Conservation (phyloP, 2,113 vertebrate species). For the Plecturocebus donacophilus region DNA sequence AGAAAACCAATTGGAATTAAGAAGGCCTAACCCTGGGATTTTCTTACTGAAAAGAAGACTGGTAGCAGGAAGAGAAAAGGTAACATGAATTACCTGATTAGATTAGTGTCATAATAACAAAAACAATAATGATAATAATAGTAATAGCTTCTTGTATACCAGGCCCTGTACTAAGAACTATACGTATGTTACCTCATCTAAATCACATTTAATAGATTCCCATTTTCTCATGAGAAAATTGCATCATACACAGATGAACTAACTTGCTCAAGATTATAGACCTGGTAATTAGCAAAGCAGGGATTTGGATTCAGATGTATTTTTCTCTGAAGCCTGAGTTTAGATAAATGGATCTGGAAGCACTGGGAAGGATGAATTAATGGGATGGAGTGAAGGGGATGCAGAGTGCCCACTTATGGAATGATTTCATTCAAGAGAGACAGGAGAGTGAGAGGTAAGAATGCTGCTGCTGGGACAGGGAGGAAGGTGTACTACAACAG, state of each 20-base stretch:
- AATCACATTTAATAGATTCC: not conserved
- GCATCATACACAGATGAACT: not conserved
- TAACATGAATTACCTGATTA: not conserved
- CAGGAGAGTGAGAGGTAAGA: not conserved
- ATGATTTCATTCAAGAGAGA: not conserved
- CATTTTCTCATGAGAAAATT: slow-evolving; percentile 15
- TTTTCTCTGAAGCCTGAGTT: slow-evolving; percentile 3
- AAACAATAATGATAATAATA: not conserved
- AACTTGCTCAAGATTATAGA: not conserved
- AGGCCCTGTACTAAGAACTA: not conserved
- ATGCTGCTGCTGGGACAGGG: not conserved
- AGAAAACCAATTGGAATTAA: not conserved
- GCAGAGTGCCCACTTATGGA: not conserved
- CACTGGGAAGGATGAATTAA: not conserved
- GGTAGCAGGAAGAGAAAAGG: not conserved
- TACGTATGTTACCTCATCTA: not conserved
- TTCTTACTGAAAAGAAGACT: not conserved
- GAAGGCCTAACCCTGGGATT: not conserved
- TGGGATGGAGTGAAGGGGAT: rapidly evolving
- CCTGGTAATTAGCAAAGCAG: not conserved
- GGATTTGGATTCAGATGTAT: slow-evolving; percentile 18
- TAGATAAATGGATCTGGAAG: not conserved
- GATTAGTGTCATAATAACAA: not conserved
- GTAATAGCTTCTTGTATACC: not conserved
- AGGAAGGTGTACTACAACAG: not conserved